These are phyloP conservation scores for Strix aluco DNA, from an alignment of 2,113 vertebrate genomes.

Conservation along the genomic window DNA sequence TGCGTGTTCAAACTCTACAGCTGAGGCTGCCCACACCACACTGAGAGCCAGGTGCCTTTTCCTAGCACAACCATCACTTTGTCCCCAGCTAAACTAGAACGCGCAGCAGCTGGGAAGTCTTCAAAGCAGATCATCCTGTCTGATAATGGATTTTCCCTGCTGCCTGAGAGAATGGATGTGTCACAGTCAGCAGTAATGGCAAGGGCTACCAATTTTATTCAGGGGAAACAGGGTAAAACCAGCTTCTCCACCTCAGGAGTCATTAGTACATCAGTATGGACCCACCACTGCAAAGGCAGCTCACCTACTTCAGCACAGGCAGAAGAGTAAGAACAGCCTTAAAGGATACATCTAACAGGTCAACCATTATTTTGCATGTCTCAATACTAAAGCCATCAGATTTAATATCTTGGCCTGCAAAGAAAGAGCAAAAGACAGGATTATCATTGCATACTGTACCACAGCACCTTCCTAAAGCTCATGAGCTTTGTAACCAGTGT, in stretches of 20 bases:
- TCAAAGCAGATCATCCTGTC: background rate
- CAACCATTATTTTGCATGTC: slow-evolving; percentile 88
- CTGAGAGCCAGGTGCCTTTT: background rate
- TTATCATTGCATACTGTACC: background rate
- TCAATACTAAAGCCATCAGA: slow-evolving; percentile 90
- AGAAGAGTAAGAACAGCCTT: background rate
- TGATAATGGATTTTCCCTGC: background rate
- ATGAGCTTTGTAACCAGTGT: background rate
- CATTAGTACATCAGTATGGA: background rate
- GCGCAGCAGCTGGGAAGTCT: background rate
- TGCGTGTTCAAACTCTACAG: background rate
- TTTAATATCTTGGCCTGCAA: slow-evolving; percentile 87
- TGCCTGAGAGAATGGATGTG: background rate
- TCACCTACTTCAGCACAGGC: background rate
- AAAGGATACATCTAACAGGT: slow-evolving; percentile 92
- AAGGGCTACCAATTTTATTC: background rate
- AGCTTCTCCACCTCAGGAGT: background rate
- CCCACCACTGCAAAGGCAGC: background rate
- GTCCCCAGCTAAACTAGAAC: background rate
- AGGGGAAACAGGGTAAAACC: background rate
- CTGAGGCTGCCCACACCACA: background rate
- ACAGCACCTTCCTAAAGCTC: background rate
- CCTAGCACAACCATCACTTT: background rate
- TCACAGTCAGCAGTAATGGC: rapidly evolving
- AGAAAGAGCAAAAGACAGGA: background rate